A percentile compares a stretch with the other conserved stretches of the same genome.
phyloP scores from a whole-genome alignment of 2,113 vertebrate species.

The Telmatochromis brichardi region DNA sequence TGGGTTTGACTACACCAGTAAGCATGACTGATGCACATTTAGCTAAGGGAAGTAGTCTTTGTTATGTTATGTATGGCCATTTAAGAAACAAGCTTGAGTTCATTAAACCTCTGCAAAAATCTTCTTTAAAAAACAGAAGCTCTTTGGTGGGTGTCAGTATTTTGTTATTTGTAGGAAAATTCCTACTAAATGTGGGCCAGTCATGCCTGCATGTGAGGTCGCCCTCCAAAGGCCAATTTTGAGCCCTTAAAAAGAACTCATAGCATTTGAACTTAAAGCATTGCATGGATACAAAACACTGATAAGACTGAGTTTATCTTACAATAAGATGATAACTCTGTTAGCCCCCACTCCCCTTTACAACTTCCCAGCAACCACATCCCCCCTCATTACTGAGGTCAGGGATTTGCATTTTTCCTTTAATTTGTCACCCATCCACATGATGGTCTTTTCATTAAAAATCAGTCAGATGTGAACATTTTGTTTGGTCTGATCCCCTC shows the following conservation, averaged over 20 bases:
- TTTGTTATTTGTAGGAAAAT: neutral
- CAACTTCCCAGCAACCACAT: neutral
- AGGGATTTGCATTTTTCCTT: neutral
- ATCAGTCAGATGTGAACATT: accelerated
- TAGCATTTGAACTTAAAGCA: neutral
- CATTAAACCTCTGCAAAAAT: neutral
- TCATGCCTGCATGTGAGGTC: accelerated
- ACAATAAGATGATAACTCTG: neutral
- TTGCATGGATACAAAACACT: neutral
- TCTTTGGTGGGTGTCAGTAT: neutral
- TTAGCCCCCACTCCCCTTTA: neutral
- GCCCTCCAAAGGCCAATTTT: neutral
- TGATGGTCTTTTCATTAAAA: neutral
- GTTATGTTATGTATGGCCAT: neutral
- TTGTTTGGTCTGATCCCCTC: neutral
- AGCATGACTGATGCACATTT: neutral
- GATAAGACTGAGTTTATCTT: neutral
- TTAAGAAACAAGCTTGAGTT: neutral
- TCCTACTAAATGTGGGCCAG: neutral
- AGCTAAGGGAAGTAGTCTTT: neutral
- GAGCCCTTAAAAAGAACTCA: neutral
- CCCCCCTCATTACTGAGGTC: neutral
- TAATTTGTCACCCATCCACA: neutral
- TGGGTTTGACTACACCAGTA: neutral
- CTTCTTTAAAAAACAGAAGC: neutral